A percentile compares a stretch with the other conserved stretches of the same genome.
Conservation (phyloP, 2,113 vertebrate genomes). For the Gorsachius goisagi region DNA sequence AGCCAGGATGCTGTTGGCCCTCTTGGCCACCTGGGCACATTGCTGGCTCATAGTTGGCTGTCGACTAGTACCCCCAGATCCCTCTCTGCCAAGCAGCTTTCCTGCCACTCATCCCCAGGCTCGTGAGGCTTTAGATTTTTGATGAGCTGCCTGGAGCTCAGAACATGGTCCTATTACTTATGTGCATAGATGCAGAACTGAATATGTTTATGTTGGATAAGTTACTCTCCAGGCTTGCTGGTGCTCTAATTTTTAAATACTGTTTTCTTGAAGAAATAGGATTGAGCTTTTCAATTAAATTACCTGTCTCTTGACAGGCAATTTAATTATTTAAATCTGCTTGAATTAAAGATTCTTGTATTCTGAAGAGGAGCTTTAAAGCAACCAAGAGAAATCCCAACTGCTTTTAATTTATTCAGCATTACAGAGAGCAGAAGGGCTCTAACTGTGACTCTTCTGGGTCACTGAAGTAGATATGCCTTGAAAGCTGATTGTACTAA, state of each 20-base stretch:
- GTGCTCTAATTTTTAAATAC: not conserved
- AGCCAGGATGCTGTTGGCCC: too few relatives aligned
- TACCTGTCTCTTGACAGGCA: not conserved
- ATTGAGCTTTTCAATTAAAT: not conserved
- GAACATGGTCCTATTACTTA: not conserved
- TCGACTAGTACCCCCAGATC: too few relatives aligned
- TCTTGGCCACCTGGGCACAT: too few relatives aligned
- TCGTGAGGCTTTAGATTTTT: not conserved
- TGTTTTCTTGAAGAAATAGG: not conserved
- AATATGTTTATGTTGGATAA: not conserved
- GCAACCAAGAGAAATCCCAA: not conserved
- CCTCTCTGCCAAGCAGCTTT: too few relatives aligned
- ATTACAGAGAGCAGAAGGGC: not conserved
- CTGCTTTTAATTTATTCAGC: not conserved
- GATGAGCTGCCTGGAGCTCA: not conserved
- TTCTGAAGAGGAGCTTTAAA: not conserved
- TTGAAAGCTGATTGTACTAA: not conserved
- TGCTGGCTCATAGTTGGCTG: too few relatives aligned
- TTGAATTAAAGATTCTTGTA: not conserved
- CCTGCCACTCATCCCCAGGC: too few relatives aligned
- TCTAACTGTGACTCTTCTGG: not conserved
- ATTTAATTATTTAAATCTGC: not conserved
- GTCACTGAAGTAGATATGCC: not conserved
- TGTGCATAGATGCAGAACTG: not conserved
- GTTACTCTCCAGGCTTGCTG: not conserved